A percentile compares a stretch with the other conserved stretches of the same genome.
Evolutionary conservation across 2,888 invertebrate species (phyloP).

Genomic region (Diaperis boleti): DNA sequence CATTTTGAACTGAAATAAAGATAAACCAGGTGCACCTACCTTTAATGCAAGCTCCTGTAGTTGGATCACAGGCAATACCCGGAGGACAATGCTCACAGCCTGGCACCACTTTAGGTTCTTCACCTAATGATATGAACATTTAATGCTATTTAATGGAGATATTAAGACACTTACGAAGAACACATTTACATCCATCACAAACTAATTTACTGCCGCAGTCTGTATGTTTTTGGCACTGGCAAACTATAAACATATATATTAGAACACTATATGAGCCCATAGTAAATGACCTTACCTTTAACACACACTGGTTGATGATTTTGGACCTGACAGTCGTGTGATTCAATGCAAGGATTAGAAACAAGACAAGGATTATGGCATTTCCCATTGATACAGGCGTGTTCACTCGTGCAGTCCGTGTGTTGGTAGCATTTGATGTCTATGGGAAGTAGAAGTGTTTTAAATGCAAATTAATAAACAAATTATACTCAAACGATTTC

Average conservation of each 20-base stretch:
- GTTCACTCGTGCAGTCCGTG: conserved; percentile 81
- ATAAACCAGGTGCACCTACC: conserved; percentile 71
- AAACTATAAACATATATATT: conserved; percentile 68
- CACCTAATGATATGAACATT: too few relatives aligned
- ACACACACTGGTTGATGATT: conserved; percentile 88
- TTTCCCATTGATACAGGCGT: conserved; percentile 82
- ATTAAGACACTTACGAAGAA: conserved; percentile 70
- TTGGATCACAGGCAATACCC: conserved; percentile 82
- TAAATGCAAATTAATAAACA: background rate
- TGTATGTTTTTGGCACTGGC: conserved; percentile 77
- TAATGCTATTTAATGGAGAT: background rate
- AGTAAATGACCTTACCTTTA: conserved; percentile 71
- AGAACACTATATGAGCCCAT: conserved; percentile 3
- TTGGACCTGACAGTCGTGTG: conserved; percentile 85
- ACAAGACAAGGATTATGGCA: conserved; percentile 86
- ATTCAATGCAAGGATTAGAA: conserved; percentile 79
- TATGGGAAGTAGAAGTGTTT: conserved; percentile 58
- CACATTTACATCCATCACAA: conserved; percentile 81
- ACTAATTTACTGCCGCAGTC: conserved; percentile 73
- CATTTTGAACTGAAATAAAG: conserved; percentile 22
- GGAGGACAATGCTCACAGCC: conserved; percentile 84
- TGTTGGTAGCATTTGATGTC: conserved; percentile 85
- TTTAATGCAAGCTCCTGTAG: conserved; percentile 85
- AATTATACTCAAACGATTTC: conserved; percentile 31
- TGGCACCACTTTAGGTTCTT: conserved; percentile 57